Evolutionary conservation across 2,797 vertebrate species (phyloP).

Genomic region (Rhodeus uyekii): DNA sequence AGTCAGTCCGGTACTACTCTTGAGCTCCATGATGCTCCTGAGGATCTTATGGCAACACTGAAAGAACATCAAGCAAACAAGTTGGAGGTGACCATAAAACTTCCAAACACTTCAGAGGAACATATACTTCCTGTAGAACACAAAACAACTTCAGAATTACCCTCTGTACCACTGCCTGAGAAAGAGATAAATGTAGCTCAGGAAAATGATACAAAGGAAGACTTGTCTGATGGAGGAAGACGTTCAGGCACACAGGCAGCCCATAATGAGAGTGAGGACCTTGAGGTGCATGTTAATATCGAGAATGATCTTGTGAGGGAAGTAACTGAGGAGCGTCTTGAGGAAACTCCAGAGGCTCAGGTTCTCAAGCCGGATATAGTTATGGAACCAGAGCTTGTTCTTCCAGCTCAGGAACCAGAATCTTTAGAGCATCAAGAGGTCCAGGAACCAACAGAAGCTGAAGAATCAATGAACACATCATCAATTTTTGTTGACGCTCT

Average conservation of each 20-base stretch:
- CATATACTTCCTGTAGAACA: neutral
- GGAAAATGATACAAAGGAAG: neutral
- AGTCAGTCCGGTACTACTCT: conserved; percentile 79
- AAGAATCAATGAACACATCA: neutral
- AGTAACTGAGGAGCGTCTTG: neutral
- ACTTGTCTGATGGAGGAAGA: neutral
- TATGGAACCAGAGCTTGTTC: neutral
- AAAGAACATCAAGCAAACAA: conserved; percentile 51
- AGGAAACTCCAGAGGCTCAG: neutral
- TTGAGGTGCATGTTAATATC: neutral
- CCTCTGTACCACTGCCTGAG: neutral
- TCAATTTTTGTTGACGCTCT: conserved; percentile 17
- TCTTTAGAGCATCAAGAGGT: neutral
- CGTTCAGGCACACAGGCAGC: neutral
- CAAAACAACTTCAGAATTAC: neutral
- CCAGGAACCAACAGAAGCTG: neutral
- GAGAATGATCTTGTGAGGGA: neutral
- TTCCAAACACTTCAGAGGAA: neutral
- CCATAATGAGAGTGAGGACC: neutral
- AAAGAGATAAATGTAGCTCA: neutral
- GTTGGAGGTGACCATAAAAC: conserved; percentile 30
- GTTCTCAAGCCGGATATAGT: neutral
- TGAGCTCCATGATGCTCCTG: conserved; percentile 83
- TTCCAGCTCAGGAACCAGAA: neutral
- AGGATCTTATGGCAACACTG: conserved; percentile 68